These are phyloP conservation scores for Thymallus thymallus DNA, from an alignment of 2,113 vertebrate genomes.

Conservation along the genomic window DNA sequence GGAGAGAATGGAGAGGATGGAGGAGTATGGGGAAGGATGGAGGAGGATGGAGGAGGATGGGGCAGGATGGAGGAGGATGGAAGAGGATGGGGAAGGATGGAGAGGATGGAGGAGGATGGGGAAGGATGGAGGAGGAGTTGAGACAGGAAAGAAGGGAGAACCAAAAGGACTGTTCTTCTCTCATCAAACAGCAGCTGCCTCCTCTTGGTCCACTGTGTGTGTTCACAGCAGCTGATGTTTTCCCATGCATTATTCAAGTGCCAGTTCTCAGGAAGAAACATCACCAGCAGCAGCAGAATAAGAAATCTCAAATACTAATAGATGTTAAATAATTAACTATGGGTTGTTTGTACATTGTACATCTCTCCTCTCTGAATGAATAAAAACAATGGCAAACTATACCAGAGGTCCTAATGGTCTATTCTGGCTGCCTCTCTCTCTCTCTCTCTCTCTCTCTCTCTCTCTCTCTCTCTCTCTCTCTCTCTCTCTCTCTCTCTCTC, in stretches of 20 bases:
- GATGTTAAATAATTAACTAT: constrained; percentile 36
- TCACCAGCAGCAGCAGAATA: constrained; percentile 2
- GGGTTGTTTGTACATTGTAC: constrained; percentile 8
- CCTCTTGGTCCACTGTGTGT: constrained; percentile 3
- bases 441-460: too few relatives aligned
- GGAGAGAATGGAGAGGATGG: too few relatives aligned
- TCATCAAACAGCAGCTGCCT: constrained; percentile 20
- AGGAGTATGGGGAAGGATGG: too few relatives aligned
- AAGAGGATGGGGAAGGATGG: too few relatives aligned
- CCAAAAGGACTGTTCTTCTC: background rate
- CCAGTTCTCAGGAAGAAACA: constrained; percentile 20
- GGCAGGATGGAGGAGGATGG: too few relatives aligned
- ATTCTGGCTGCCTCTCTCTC: too few relatives aligned
- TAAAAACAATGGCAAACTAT: constrained; percentile 24
- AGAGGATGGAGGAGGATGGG: too few relatives aligned
- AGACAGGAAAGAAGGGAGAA: background rate
- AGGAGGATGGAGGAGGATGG: too few relatives aligned
- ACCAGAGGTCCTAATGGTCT: background rate
- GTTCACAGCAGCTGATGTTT: constrained; percentile 17
- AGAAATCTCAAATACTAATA: constrained; percentile 17
- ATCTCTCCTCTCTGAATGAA: constrained; percentile 11
- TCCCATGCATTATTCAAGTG: constrained; percentile 53
- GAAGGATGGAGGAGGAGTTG: constrained; percentile 19
- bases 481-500: too few relatives aligned
- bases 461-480: too few relatives aligned